Evolutionary conservation across 2,797 vertebrate genomes (phyloP).

Genomic region (Octomys mimax): DNA sequence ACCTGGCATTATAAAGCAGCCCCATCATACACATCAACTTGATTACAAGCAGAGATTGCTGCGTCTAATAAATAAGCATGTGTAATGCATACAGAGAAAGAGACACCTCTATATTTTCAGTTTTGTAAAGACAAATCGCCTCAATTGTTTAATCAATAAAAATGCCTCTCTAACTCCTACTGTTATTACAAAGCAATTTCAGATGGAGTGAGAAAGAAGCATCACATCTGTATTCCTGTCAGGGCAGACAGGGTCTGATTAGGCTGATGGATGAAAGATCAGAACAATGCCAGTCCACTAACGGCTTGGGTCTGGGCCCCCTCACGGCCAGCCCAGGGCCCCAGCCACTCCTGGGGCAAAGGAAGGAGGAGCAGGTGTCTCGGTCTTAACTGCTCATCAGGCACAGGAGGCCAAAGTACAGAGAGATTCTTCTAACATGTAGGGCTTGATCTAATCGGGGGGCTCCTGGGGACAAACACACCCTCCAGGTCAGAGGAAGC

Average conservation of each 20-base stretch:
- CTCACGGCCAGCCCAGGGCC: background rate
- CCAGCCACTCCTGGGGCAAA: background rate
- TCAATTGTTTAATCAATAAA: conserved; percentile 91
- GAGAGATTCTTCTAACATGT: background rate
- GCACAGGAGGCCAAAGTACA: background rate
- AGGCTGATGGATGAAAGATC: conserved; percentile 60
- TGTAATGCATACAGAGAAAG: conserved; percentile 69
- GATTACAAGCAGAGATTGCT: conserved; percentile 82
- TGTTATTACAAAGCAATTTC: conserved; percentile 88
- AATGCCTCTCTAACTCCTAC: conserved; percentile 88
- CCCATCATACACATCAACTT: conserved; percentile 78
- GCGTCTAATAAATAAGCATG: conserved; percentile 84
- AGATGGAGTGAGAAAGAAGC: conserved; percentile 83
- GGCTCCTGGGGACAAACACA: background rate
- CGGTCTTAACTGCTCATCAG: background rate
- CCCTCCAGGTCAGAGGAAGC: background rate
- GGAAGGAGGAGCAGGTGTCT: background rate
- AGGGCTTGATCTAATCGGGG: background rate
- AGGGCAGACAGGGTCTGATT: conserved; percentile 75
- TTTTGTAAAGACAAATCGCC: conserved; percentile 88
- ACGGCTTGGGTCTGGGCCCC: background rate
- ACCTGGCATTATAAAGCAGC: conserved; percentile 72
- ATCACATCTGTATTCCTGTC: conserved; percentile 84
- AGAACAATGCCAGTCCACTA: background rate
- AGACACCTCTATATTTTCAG: conserved; percentile 88